phyloP scores from a whole-genome alignment of 2,888 invertebrate species.

The Halictus quadricinctus region DNA sequence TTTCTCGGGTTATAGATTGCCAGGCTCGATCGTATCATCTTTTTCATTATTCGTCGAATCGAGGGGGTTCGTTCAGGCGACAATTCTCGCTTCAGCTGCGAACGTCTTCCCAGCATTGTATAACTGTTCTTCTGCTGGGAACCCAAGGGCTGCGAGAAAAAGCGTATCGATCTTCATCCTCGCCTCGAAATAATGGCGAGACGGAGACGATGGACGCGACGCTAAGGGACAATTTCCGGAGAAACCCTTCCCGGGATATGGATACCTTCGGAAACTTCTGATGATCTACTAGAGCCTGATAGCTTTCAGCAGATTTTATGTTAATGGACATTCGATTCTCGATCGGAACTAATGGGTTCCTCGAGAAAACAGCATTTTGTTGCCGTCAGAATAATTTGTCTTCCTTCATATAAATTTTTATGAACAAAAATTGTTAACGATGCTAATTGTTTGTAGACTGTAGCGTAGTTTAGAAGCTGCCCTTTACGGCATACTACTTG shows the following conservation, averaged over 20 bases:
- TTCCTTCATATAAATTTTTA: too few relatives aligned
- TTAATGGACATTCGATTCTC: background rate
- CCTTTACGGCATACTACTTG: too few relatives aligned
- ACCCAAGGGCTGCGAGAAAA: background rate
- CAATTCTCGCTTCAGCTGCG: constrained; percentile 10
- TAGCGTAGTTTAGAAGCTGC: too few relatives aligned
- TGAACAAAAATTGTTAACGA: too few relatives aligned
- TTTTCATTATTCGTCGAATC: constrained; percentile 9
- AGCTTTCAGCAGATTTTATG: background rate
- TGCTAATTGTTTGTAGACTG: too few relatives aligned
- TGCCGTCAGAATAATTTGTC: background rate
- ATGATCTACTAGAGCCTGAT: background rate
- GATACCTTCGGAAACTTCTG: background rate
- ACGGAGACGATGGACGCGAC: background rate
- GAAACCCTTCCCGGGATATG: background rate
- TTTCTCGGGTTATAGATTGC: background rate
- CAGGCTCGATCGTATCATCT: background rate
- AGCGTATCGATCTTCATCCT: constrained; percentile 23
- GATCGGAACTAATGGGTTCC: background rate
- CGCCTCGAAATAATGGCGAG: constrained; percentile 33
- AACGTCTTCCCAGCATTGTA: background rate
- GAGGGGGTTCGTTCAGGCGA: background rate
- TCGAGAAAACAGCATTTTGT: background rate
- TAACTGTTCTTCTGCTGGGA: constrained; percentile 7
- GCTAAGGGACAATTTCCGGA: constrained; percentile 4